A percentile compares a stretch with the other conserved stretches of the same genome.
phyloP scores from a whole-genome alignment of 2,113 vertebrate species.

The Mus pahari region DNA sequence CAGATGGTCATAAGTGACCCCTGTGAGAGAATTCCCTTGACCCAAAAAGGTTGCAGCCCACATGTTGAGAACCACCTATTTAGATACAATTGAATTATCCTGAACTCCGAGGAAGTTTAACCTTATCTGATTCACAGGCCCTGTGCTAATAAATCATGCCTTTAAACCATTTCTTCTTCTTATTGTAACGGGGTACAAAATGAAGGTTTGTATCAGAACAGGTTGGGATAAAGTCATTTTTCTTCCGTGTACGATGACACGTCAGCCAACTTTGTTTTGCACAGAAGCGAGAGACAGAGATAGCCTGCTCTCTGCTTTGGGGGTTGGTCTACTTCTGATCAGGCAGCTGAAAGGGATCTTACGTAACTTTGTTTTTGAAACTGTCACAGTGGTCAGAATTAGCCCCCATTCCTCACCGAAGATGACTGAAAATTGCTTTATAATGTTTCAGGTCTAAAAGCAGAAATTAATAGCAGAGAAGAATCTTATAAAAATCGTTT shows the following conservation, averaged over 20 bases:
- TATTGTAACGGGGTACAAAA: conserved; percentile 79
- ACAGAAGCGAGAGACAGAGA: not conserved
- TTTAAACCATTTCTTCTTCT: conserved; percentile 75
- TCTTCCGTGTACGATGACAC: conserved; percentile 68
- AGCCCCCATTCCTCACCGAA: not conserved
- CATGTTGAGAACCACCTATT: not conserved
- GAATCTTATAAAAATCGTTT: not conserved
- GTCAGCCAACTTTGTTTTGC: conserved; percentile 32
- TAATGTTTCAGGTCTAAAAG: conserved; percentile 11
- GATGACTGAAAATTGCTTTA: conserved; percentile 19
- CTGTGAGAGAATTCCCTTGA: not conserved
- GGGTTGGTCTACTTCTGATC: not conserved
- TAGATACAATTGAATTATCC: conserved; percentile 66
- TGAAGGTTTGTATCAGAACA: conserved; percentile 74
- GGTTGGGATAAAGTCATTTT: conserved; percentile 81
- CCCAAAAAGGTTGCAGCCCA: not conserved
- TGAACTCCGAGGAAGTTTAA: conserved; percentile 77
- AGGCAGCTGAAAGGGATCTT: not conserved
- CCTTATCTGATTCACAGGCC: conserved; percentile 79
- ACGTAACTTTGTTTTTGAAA: conserved; percentile 7
- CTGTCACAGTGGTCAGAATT: not conserved
- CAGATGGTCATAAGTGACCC: not conserved
- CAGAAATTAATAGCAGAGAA: conserved; percentile 28
- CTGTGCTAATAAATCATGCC: conserved; percentile 77
- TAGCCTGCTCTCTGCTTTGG: conserved; percentile 29